Conservation (phyloP, 2,888 invertebrate genomes). For the Timandra comae region DNA sequence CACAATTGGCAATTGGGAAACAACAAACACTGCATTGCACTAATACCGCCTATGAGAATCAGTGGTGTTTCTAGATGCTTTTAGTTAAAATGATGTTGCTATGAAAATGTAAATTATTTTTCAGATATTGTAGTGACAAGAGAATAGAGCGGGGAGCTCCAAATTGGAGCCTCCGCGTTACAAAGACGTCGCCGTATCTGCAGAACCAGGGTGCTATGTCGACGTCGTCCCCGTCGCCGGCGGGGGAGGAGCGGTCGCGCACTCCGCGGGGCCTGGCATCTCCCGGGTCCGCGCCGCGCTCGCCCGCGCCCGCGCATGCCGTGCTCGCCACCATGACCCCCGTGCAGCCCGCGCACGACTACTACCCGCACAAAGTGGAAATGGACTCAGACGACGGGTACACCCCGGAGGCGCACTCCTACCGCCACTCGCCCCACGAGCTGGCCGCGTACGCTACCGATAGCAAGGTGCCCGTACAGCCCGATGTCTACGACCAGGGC, state of each 20-base stretch:
- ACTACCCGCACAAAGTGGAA: slow-evolving; percentile 77
- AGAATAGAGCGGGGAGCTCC: slow-evolving; percentile 64
- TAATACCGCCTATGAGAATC: too few species aligned
- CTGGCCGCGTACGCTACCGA: slow-evolving; percentile 70
- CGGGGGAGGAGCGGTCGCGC: slow-evolving; percentile 61
- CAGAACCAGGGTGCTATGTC: slow-evolving; percentile 59
- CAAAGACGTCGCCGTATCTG: slow-evolving; percentile 49
- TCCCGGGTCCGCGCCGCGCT: slow-evolving; percentile 71
- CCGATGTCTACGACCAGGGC: slow-evolving; percentile 68
- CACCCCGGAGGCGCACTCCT: slow-evolving; percentile 78
- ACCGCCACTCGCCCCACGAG: slow-evolving; percentile 76
- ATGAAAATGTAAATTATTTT: slow-evolving; percentile 29
- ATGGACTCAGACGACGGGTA: slow-evolving; percentile 79
- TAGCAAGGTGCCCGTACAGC: slow-evolving; percentile 77
- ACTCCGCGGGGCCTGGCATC: slow-evolving; percentile 65
- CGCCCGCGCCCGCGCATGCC: slow-evolving; percentile 82
- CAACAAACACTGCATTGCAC: too few species aligned
- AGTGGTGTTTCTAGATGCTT: too few species aligned
- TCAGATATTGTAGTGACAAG: slow-evolving; percentile 52
- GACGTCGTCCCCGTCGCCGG: slow-evolving; percentile 56
- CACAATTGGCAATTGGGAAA: too few species aligned
- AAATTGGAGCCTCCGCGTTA: slow-evolving; percentile 56
- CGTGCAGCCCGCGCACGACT: slow-evolving; percentile 86
- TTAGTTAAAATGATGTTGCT: neutral
- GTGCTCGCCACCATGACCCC: slow-evolving; percentile 93